Evolutionary conservation across 53 echinoderm and acorn worm genomes (phyloP).

Genomic region (Paracentrotus lividus): DNA sequence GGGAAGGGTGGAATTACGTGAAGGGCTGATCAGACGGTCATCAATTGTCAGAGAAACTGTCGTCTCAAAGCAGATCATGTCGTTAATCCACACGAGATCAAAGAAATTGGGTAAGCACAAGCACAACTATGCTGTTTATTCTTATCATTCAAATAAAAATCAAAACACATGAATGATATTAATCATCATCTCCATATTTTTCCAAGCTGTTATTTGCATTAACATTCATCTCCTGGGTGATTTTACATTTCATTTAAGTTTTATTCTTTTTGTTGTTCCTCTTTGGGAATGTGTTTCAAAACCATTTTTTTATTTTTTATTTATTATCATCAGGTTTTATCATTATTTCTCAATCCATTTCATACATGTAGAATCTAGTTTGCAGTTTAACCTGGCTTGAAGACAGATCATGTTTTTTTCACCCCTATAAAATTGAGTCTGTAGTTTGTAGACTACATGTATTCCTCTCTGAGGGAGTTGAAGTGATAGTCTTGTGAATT

Average conservation of each 20-base stretch:
- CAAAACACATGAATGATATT: neutral
- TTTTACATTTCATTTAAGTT: neutral
- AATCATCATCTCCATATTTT: neutral
- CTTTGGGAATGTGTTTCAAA: neutral
- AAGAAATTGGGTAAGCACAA: neutral
- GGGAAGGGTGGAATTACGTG: neutral
- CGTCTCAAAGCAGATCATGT: slow-evolving; percentile 1
- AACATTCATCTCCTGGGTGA: neutral
- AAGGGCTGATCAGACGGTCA: neutral
- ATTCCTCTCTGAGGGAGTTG: neutral
- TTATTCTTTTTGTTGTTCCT: neutral
- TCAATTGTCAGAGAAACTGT: neutral
- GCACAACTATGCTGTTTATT: neutral
- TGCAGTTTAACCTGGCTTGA: neutral
- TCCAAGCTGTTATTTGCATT: neutral
- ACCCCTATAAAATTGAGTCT: neutral
- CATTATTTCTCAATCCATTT: neutral
- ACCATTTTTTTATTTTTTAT: neutral
- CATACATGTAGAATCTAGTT: neutral
- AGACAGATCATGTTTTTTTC: neutral
- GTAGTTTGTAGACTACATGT: neutral
- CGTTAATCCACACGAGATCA: neutral
- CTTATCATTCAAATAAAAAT: neutral
- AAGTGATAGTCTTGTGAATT: neutral
- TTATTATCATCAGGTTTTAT: neutral